A percentile compares a stretch with the other conserved stretches of the same genome.
phyloP scores from a whole-genome alignment of 2,797 vertebrate species.

The Enteromius viviparus region DNA sequence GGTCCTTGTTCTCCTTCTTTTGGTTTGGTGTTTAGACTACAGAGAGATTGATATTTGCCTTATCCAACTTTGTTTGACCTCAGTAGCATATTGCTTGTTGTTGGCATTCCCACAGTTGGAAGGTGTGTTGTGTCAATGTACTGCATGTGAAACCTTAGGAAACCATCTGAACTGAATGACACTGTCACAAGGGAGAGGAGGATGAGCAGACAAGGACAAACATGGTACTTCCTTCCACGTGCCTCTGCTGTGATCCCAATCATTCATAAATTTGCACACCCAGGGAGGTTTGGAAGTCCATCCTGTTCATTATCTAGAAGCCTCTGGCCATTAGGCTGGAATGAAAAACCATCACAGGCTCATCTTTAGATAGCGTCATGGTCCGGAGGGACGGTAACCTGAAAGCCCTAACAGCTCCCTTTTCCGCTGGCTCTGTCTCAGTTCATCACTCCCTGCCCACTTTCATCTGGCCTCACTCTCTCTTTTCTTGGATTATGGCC shows the following conservation, averaged over 20 bases:
- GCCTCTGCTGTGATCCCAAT: conserved; percentile 72
- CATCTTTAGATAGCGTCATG: conserved; percentile 57
- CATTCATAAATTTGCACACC: conserved; percentile 75
- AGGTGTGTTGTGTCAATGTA: background rate
- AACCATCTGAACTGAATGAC: conserved; percentile 32
- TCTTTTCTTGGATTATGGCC: background rate
- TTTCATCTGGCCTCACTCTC: conserved; percentile 30
- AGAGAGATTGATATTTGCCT: conserved; percentile 51
- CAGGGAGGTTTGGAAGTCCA: conserved; percentile 58
- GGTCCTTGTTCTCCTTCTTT: conserved; percentile 44
- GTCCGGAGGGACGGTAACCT: conserved; percentile 50
- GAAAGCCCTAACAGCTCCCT: conserved; percentile 48
- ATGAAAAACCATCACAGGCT: conserved; percentile 59
- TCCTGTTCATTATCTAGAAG: conserved; percentile 60
- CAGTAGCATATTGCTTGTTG: conserved; percentile 44
- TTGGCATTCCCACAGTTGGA: conserved; percentile 52
- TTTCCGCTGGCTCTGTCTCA: conserved; percentile 44
- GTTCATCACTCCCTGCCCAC: conserved; percentile 22
- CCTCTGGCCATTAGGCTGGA: conserved; percentile 66
- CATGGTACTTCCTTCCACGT: conserved; percentile 67
- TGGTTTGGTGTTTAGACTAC: conserved; percentile 59
- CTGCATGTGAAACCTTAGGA: conserved; percentile 1
- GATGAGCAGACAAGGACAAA: conserved; percentile 56
- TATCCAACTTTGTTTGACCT: conserved; percentile 57
- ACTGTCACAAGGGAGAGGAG: conserved; percentile 50